These are phyloP conservation scores for Nemotelus pantherinus DNA, from an alignment of 2,888 invertebrate genomes.

Conservation along the genomic window DNA sequence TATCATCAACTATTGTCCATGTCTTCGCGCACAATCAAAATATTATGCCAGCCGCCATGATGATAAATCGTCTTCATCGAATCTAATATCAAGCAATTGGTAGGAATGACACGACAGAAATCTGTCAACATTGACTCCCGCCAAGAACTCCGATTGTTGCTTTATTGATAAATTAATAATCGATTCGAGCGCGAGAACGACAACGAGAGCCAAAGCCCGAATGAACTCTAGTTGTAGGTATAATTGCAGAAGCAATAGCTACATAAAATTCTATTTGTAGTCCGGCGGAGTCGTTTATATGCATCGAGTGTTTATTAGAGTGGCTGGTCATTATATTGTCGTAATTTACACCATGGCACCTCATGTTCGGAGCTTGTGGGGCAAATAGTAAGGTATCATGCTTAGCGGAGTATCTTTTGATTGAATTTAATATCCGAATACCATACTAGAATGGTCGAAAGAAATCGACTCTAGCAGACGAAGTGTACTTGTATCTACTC, in stretches of 20 bases:
- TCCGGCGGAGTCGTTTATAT: conserved; percentile 1
- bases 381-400: too few species aligned
- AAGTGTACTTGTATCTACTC: too few species aligned
- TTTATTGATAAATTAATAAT: conserved; percentile 50
- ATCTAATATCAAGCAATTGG: conserved; percentile 42
- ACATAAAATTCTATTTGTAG: conserved; percentile 4
- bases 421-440: too few species aligned
- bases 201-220: too few species aligned
- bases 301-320: background rate
- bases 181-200: conserved; percentile 37
- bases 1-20: conserved; percentile 15
- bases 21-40: conserved; percentile 23
- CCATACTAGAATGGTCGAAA: too few species aligned
- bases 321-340: background rate
- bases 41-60: conserved; percentile 29
- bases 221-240: conserved; percentile 13
- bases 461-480: too few species aligned
- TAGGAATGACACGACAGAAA: conserved; percentile 48
- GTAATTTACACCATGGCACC: background rate
- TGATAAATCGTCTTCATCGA: conserved; percentile 39
- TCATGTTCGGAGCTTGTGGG: too few species aligned
- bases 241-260: conserved; percentile 8
- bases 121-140: conserved; percentile 48
- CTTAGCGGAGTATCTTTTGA: too few species aligned
- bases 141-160: conserved; percentile 46